phyloP scores from a whole-genome alignment of 2,113 vertebrate species.

The Psilopogon haemacephalus region DNA sequence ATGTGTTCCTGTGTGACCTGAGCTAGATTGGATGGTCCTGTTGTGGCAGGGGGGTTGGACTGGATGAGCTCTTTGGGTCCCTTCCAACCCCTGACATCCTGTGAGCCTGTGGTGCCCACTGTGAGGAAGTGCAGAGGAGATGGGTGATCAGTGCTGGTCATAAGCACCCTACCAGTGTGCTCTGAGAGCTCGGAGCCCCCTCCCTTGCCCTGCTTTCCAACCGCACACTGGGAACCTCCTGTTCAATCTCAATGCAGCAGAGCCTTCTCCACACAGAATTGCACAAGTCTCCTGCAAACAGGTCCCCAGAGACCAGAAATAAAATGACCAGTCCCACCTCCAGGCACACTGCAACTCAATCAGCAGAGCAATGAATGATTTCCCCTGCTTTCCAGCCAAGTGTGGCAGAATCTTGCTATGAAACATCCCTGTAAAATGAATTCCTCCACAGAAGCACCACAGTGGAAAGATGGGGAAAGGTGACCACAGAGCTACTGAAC shows the following conservation, averaged over 20 bases:
- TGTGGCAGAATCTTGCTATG: neutral
- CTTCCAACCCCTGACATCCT: no score
- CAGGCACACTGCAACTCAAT: neutral
- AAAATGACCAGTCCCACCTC: neutral
- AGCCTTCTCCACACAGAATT: neutral
- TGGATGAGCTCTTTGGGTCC: no score
- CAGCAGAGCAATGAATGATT: neutral
- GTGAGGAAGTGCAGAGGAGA: neutral
- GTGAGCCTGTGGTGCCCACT: neutral
- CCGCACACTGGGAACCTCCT: neutral
- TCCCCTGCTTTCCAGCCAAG: neutral
- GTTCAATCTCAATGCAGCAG: neutral
- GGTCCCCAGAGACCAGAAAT: neutral
- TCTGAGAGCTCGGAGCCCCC: neutral
- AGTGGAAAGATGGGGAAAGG: neutral
- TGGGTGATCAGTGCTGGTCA: neutral
- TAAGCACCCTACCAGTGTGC: neutral
- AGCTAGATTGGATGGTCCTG: no score
- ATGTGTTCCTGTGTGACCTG: no score
- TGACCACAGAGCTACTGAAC: neutral
- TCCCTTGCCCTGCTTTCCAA: neutral
- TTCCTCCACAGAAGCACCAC: neutral
- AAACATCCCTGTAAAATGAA: neutral
- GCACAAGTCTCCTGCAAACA: neutral
- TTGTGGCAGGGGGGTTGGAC: no score